Evolutionary conservation across 64 coral and sea anemone genomes (phyloP).

Genomic region (Orbicella faveolata): DNA sequence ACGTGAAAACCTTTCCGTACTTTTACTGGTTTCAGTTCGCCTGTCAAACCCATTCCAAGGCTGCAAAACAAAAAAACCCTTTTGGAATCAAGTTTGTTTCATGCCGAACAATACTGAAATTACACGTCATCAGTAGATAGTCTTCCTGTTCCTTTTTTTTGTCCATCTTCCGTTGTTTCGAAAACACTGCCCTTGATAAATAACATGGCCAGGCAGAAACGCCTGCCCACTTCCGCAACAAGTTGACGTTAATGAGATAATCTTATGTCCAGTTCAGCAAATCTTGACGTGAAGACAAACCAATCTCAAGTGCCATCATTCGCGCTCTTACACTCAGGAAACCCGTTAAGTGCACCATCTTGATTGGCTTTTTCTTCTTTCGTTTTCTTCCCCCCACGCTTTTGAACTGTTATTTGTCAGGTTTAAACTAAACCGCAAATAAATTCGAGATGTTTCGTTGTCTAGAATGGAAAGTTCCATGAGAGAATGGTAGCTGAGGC

Average conservation of each 20-base stretch:
- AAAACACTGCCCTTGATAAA: not conserved
- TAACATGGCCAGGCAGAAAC: not conserved
- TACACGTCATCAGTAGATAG: too few relatives aligned
- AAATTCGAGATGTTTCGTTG: not conserved
- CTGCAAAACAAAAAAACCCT: not conserved
- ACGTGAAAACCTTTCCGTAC: not conserved
- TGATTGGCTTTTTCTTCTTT: not conserved
- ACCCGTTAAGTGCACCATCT: not conserved
- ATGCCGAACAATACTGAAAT: too few relatives aligned
- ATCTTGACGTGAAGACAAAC: too few relatives aligned
- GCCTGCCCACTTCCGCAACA: not conserved
- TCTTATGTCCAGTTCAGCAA: too few relatives aligned
- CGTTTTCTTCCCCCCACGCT: not conserved
- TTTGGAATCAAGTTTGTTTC: too few relatives aligned
- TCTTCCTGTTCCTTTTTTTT: not conserved
- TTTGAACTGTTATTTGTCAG: too few relatives aligned
- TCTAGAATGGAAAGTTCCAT: not conserved
- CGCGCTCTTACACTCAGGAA: not conserved
- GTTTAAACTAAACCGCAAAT: not conserved
- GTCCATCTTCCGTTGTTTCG: not conserved
- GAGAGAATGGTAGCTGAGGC: not conserved
- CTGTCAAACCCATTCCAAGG: not conserved
- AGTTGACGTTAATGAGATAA: too few relatives aligned
- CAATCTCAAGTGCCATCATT: too few relatives aligned
- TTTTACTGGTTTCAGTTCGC: not conserved